Evolutionary conservation across 2,113 vertebrate species (phyloP).

Genomic region (Esox niger): DNA sequence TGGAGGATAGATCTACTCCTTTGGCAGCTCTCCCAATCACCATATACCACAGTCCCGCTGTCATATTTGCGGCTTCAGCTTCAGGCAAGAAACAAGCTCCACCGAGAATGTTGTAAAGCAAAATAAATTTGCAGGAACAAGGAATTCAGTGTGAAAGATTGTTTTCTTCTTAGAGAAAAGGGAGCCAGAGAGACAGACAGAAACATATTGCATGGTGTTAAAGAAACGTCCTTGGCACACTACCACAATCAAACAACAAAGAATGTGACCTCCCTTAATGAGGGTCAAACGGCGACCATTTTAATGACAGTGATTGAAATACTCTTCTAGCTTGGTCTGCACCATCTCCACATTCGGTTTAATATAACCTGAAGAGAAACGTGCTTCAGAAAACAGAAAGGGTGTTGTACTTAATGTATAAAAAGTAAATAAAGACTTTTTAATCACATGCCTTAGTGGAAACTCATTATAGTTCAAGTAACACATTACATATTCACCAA

Average conservation of each 20-base stretch:
- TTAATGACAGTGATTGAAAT: no score
- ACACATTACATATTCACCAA: no score
- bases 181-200: no score
- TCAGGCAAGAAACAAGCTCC: conserved; percentile 22
- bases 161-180: no score
- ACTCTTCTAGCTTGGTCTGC: no score
- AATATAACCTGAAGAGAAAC: no score
- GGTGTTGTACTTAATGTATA: no score
- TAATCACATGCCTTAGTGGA: no score
- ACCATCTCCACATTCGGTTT: no score
- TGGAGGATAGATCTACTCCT: conserved; percentile 36
- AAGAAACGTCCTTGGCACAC: conserved; percentile 13
- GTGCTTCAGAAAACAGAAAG: no score
- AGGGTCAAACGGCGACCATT: neutral
- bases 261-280: neutral
- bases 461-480: no score
- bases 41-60: conserved; percentile 39
- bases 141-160: conserved; percentile 7
- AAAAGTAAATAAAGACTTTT: no score
- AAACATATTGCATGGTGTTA: neutral
- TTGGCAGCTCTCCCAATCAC: conserved; percentile 24
- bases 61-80: conserved; percentile 40
- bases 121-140: conserved; percentile 24
- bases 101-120: conserved; percentile 24
- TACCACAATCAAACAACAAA: neutral